Percentiles rank a stretch among this genome's conserved stretches.
phyloP scores from a whole-genome alignment of 2,113 vertebrate species.

The Gnathonemus longibarbis region DNA sequence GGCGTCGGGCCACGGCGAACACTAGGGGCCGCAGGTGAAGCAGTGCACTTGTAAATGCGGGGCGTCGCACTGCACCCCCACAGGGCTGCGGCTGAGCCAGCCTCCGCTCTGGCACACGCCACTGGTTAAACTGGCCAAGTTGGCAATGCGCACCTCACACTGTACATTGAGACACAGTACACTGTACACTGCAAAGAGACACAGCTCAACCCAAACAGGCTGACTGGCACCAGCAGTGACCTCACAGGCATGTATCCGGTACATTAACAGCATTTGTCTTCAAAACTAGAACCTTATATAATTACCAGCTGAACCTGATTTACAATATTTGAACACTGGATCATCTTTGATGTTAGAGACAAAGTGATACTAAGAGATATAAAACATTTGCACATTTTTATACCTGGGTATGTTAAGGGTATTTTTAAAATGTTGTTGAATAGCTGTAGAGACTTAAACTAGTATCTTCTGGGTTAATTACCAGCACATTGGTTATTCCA shows the following conservation, averaged over 20 bases:
- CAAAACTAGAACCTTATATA: neutral
- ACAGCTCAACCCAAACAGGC: neutral
- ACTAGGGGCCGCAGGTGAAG: slow-evolving; percentile 46
- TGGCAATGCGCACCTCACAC: neutral
- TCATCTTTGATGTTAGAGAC: neutral
- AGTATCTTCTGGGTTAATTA: neutral
- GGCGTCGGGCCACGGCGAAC: slow-evolving; percentile 83
- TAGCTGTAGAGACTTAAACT: neutral
- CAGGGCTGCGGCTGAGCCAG: neutral
- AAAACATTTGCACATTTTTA: neutral
- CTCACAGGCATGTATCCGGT: neutral
- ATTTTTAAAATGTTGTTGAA: neutral
- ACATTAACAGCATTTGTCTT: neutral
- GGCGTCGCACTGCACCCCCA: neutral
- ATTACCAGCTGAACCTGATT: neutral
- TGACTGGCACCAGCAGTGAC: neutral
- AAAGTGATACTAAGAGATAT: neutral
- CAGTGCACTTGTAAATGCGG: neutral
- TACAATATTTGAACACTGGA: neutral
- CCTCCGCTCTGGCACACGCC: neutral
- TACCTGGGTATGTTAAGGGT: neutral
- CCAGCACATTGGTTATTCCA: neutral
- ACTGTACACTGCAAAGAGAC: neutral
- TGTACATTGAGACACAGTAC: neutral
- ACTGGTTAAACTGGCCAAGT: neutral